Evolutionary conservation across 2,113 vertebrate genomes (phyloP).

Genomic region (Microtus pennsylvanicus): DNA sequence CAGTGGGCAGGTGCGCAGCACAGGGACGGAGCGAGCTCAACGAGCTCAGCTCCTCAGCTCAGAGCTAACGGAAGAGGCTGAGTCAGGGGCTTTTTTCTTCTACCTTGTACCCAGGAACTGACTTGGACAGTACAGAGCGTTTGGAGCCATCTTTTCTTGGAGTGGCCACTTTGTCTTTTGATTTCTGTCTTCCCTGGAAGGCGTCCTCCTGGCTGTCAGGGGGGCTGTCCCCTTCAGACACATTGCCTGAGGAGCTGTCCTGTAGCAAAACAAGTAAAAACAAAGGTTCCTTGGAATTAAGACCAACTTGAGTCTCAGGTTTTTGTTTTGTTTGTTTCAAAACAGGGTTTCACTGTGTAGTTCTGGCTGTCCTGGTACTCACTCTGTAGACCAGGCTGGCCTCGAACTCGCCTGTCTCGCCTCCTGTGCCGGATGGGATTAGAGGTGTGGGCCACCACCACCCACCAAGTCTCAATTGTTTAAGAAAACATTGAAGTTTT

Average conservation of each 20-base stretch:
- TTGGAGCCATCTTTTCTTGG: conserved; percentile 93
- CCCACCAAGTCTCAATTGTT: conserved; percentile 15
- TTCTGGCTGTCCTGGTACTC: not conserved
- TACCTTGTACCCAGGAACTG: conserved; percentile 99
- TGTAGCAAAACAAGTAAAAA: conserved; percentile 84
- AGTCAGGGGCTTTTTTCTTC: conserved; percentile 99
- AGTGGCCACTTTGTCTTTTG: conserved; percentile 93
- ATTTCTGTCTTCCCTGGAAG: conserved; percentile 91
- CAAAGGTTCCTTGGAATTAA: conserved; percentile 32
- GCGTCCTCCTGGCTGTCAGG: conserved; percentile 93
- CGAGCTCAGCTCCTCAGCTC: conserved; percentile 83
- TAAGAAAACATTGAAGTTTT: not conserved
- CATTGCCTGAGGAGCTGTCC: conserved; percentile 97
- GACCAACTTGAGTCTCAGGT: not conserved
- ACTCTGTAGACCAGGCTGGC: not conserved
- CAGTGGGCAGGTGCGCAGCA: conserved; percentile 82
- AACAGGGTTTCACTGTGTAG: not conserved
- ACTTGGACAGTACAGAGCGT: conserved; percentile 94
- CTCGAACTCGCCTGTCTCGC: not conserved
- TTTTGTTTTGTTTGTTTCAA: not conserved
- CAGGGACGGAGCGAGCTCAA: conserved; percentile 78
- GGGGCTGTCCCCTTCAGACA: conserved; percentile 95
- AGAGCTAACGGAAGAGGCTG: conserved; percentile 86
- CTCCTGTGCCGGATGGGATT: not conserved
- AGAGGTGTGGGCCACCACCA: not conserved